These are phyloP conservation scores for Meda fulgida DNA, from an alignment of 2,797 vertebrate species.

Conservation along the genomic window DNA sequence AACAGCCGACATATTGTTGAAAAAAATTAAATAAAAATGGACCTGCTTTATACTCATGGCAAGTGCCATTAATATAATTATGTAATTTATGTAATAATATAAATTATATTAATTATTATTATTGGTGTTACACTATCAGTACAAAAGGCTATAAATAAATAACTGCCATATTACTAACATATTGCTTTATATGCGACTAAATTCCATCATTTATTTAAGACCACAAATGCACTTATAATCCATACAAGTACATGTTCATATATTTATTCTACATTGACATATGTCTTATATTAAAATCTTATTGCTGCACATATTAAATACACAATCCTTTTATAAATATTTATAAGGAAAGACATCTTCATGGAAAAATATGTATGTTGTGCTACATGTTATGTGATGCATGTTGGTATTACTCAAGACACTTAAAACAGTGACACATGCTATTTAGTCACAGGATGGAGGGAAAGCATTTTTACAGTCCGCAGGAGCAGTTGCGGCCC, in stretches of 20 bases:
- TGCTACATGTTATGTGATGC: constrained; percentile 71
- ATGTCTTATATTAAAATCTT: constrained; percentile 70
- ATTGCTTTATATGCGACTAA: neutral
- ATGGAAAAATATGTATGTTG: constrained; percentile 67
- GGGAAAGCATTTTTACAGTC: neutral
- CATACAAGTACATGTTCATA: constrained; percentile 72
- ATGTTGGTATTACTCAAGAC: constrained; percentile 67
- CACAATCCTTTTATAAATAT: constrained; percentile 58
- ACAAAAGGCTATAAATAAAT: neutral
- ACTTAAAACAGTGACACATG: constrained; percentile 67
- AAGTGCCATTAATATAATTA: neutral
- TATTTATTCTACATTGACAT: constrained; percentile 67
- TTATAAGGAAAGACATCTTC: constrained; percentile 69
- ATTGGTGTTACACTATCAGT: neutral
- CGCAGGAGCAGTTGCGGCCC: too few relatives aligned
- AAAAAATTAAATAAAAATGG: neutral
- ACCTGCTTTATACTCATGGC: neutral
- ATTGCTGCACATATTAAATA: constrained; percentile 75
- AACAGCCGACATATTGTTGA: neutral
- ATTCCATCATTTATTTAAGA: constrained; percentile 79
- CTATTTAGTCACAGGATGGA: constrained; percentile 68
- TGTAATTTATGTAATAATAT: too few relatives aligned
- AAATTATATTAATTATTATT: too few relatives aligned
- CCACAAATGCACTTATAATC: constrained; percentile 75
- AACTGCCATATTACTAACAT: neutral